Percentiles rank a stretch among this genome's conserved stretches.
phyloP scores from a whole-genome alignment of 2,888 invertebrate species.

The Halocaridina rubra region DNA sequence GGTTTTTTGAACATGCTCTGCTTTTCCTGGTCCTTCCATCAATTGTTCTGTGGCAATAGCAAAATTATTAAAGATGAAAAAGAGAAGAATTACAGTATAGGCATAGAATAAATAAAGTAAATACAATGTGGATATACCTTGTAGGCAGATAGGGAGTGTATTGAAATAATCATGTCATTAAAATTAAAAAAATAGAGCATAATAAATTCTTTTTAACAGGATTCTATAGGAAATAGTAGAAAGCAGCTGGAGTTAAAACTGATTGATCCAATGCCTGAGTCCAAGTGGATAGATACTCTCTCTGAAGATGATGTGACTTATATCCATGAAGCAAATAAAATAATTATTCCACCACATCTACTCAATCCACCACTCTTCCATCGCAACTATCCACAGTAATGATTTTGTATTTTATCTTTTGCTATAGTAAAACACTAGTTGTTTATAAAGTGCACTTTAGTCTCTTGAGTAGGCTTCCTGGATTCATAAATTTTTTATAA shows the following conservation, averaged over 20 bases:
- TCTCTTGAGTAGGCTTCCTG: too few relatives aligned
- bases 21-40: too few relatives aligned
- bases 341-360: slow-evolving; percentile 71
- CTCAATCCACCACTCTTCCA: slow-evolving; percentile 70
- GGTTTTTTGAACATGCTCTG: too few relatives aligned
- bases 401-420: too few relatives aligned
- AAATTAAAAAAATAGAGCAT: too few relatives aligned
- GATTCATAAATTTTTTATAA: too few relatives aligned
- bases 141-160: too few relatives aligned
- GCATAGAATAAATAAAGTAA: not conserved
- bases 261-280: slow-evolving; percentile 68
- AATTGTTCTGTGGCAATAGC: too few relatives aligned
- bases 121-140: not conserved
- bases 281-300: slow-evolving; percentile 68
- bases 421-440: too few relatives aligned
- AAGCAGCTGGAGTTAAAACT: slow-evolving; percentile 68
- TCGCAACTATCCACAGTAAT: slow-evolving; percentile 70
- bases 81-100: not conserved
- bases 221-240: slow-evolving; percentile 55
- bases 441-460: too few relatives aligned
- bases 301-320: slow-evolving; percentile 68
- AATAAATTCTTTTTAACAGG: slow-evolving; percentile 21
- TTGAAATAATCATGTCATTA: too few relatives aligned
- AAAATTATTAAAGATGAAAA: too few relatives aligned
- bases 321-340: slow-evolving; percentile 70